These are phyloP conservation scores for Gracilinanus agilis DNA, from an alignment of 2,113 vertebrate genomes.

Conservation along the genomic window DNA sequence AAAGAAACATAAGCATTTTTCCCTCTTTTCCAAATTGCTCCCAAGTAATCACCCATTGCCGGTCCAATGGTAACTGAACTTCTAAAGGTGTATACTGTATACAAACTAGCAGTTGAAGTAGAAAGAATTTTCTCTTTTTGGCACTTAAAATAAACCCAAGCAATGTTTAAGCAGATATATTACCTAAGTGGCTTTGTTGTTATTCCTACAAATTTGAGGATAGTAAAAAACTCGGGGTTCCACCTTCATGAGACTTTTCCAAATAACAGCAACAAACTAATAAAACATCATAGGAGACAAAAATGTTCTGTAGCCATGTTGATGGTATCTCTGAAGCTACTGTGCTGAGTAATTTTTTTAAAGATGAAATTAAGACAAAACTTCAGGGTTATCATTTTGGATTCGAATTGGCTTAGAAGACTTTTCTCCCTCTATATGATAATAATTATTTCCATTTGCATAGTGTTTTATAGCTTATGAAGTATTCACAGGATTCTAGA, in stretches of 20 bases:
- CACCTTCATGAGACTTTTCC: neutral
- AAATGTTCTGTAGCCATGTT: neutral
- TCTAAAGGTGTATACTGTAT: neutral
- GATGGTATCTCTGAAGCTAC: neutral
- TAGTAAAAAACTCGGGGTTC: neutral
- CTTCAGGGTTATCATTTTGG: too few relatives aligned
- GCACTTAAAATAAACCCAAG: neutral
- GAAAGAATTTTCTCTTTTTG: neutral
- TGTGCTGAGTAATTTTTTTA: too few relatives aligned
- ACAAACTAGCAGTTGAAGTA: neutral
- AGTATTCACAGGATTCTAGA: too few relatives aligned
- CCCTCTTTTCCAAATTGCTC: neutral
- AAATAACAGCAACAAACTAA: neutral
- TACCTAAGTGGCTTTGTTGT: neutral
- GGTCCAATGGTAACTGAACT: neutral
- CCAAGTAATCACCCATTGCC: neutral
- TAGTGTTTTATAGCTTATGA: too few relatives aligned
- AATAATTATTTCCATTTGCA: too few relatives aligned
- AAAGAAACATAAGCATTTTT: neutral
- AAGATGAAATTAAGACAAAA: too few relatives aligned
- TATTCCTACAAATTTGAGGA: neutral
- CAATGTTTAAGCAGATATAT: neutral
- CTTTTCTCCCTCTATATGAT: too few relatives aligned
- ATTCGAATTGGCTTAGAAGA: too few relatives aligned
- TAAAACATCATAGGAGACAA: neutral